Evolutionary conservation across 1,140 invertebrate genomes (phyloP), one percentile per base, ranked within the genome.

Genomic region (Drosophila trapezifrons): DNA sequence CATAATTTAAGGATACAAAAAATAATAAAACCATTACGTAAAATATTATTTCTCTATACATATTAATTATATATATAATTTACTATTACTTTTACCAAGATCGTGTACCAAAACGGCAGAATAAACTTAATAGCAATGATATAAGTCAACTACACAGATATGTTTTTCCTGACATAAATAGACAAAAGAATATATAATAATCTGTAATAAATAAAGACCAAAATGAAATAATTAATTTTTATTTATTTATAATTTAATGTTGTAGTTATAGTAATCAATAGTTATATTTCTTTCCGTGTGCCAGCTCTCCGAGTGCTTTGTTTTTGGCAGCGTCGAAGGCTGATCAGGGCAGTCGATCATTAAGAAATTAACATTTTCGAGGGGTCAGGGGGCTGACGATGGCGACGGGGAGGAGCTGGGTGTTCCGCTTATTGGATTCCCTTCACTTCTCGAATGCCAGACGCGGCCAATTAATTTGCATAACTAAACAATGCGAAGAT

Each of bases 401-500:
- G 32, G 32, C 37, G 29, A 32, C 29, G 29, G 10, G 35, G 25
- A 40, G 55, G 32, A 59, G 20, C 15, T 56, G 65, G 45, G 43
- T 49, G 69, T 75, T 83, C 58, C 78, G 78, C 66, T 77, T 73
- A 55, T 59, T 73, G 63, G 47, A 76, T 80, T 84, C 80, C 80
- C 80, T 83, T 83, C 80, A 83, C 80, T 84, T 83, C 57, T 37
- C 40, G 27, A 63, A 56, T 71, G 25, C 18, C 49, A 63, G 43
- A 43, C 60, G 70, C 69, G 60, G 66, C 83, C 84, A 87, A 89
- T 89, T 87, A 79, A 87, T 89, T 87, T 80, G 76, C 84, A 89
- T 87, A 89, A 70, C 70, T 77, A 77, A 87, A 84, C 80, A 83
- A 74, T 54, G 43, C 72, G 13, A n/a, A 75, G 72, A 75, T 82